These are phyloP conservation scores for Rhagoletis pomonella DNA, from an alignment of 1,140 invertebrate genomes.

Conservation along the genomic window DNA sequence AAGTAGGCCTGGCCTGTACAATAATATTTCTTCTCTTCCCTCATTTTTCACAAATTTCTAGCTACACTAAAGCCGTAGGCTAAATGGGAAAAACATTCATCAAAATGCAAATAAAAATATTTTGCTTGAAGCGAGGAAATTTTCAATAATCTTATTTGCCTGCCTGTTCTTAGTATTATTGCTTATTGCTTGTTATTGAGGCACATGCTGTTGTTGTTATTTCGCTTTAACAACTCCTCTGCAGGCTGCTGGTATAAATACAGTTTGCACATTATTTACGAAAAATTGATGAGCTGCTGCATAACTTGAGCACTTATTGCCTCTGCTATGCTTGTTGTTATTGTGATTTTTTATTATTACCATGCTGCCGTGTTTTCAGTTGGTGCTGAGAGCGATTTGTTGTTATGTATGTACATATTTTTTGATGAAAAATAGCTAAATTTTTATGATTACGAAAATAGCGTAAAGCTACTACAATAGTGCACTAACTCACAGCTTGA, in stretches of 20 bases:
- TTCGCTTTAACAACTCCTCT: not conserved
- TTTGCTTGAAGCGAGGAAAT: not conserved
- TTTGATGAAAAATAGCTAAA: constrained; percentile 34
- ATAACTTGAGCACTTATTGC: not conserved
- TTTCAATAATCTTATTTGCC: constrained; percentile 13
- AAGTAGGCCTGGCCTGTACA: not conserved
- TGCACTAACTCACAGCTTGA: not conserved
- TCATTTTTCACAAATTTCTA: not conserved
- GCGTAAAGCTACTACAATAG: not conserved
- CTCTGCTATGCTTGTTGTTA: not conserved
- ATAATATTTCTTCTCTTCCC: not conserved
- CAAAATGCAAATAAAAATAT: not conserved
- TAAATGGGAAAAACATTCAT: not conserved
- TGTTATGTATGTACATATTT: not conserved
- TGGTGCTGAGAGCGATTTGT: not conserved
- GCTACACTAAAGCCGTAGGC: not conserved
- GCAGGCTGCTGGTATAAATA: not conserved
- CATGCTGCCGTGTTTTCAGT: not conserved
- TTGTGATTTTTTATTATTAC: constrained; percentile 18
- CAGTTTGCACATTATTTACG: not conserved
- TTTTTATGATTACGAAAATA: constrained; percentile 26
- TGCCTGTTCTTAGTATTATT: constrained; percentile 11
- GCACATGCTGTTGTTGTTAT: not conserved
- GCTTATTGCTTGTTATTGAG: not conserved
- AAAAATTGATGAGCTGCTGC: constrained; percentile 25